Percentiles rank a stretch among this genome's conserved stretches.
Conservation (phyloP, 2,113 vertebrate species). For the Takifugu flavidus region DNA sequence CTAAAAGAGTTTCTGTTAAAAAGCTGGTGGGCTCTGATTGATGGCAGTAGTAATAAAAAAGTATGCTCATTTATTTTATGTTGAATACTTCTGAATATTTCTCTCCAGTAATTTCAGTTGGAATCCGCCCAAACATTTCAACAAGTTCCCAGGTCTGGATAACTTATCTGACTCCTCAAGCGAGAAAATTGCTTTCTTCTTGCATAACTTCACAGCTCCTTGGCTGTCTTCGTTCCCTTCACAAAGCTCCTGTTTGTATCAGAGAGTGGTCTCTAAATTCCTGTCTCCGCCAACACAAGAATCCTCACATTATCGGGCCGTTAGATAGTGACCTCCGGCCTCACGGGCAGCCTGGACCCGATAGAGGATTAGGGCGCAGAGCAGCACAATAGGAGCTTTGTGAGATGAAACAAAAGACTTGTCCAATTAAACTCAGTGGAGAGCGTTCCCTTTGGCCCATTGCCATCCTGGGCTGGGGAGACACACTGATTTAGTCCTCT, state of each 20-base stretch:
- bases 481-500: background rate
- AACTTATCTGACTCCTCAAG: constrained; percentile 19
- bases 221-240: constrained; percentile 9
- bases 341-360: constrained; percentile 26
- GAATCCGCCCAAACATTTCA: too few relatives aligned
- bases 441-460: constrained; percentile 13
- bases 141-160: constrained; percentile 10
- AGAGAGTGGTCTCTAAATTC: constrained; percentile 22
- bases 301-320: constrained; percentile 61
- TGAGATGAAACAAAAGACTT: constrained; percentile 55
- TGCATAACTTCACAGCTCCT: constrained; percentile 16
- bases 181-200: constrained; percentile 32
- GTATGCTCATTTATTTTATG: too few relatives aligned
- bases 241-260: constrained; percentile 52
- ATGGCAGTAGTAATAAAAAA: too few relatives aligned
- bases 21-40: too few relatives aligned
- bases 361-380: constrained; percentile 22
- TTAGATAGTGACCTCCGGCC: constrained; percentile 57
- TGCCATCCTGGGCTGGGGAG: constrained; percentile 19
- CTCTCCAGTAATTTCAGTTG: too few relatives aligned
- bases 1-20: too few relatives aligned
- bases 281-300: constrained; percentile 38
- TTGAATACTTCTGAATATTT: too few relatives aligned
- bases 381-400: constrained; percentile 55
- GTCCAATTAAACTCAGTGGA: constrained; percentile 47